Conservation (phyloP, 2,113 vertebrate genomes). For the Callocephalon fimbriatum region DNA sequence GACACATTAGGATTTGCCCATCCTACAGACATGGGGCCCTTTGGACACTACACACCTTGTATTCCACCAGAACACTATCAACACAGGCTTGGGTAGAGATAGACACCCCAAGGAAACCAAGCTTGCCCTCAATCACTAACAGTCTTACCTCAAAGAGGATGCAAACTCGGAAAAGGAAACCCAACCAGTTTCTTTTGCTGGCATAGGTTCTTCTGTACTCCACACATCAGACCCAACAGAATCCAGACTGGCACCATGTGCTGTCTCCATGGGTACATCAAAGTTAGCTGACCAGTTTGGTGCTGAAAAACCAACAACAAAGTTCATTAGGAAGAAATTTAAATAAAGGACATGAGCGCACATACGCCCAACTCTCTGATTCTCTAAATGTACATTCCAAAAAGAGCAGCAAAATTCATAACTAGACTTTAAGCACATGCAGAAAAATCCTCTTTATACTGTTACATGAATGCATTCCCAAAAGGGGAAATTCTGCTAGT, state of each 20-base stretch:
- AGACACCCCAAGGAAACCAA: neutral
- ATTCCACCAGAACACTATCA: neutral
- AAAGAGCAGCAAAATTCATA: neutral
- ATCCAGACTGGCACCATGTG: conserved; percentile 80
- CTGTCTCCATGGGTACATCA: conserved; percentile 94
- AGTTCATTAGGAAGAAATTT: neutral
- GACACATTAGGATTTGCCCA: neutral
- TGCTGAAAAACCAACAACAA: conserved; percentile 71
- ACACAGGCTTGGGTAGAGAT: neutral
- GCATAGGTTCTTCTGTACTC: conserved; percentile 82
- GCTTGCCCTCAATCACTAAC: neutral
- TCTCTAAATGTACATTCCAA: neutral
- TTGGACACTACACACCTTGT: neutral
- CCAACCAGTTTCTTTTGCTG: conserved; percentile 88
- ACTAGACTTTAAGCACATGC: conserved; percentile 17
- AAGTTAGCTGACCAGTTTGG: conserved; percentile 95
- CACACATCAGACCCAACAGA: conserved; percentile 84
- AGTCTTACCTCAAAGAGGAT: conserved; percentile 82
- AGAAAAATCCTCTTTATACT: neutral
- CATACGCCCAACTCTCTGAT: neutral
- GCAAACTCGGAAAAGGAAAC: conserved; percentile 93
- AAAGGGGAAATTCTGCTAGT: neutral
- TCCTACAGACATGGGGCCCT: rapidly evolving
- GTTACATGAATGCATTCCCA: neutral
- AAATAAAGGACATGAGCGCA: neutral